Base-by-base conservation (phyloP, 2,113 vertebrate species). In the Onychostruthus taczanowskii region DNA sequence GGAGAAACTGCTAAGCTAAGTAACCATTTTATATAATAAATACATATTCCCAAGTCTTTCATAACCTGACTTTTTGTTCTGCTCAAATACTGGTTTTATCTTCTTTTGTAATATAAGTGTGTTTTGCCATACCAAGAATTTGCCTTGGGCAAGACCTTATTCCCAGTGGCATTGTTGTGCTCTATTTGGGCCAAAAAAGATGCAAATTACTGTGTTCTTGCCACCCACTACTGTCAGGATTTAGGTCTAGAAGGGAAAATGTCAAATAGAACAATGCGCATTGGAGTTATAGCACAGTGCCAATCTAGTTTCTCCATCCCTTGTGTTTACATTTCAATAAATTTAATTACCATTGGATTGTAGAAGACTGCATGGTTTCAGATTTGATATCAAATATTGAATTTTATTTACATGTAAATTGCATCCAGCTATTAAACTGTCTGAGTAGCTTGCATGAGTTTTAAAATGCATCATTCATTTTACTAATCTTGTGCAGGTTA, bases 261-360 rank as follows among this genome's bases (percentile, higher is more conserved):
- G 2, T 53, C 23, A 53, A n/a, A 47, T 17, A 47, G 11, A 43
- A 14, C 11, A 90, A 39, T 8, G n/a, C 3, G 33, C 0, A 1
- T 49, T 7, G 18, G 49, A 15, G 12, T 68, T 74, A 19, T 10
- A 59, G 28, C 2, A 13, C n/a, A 63, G 7, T 43, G 13, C 28
- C 5, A 33, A 2, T 52, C 16, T 16, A 27, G 13, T 67, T 85
- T 85, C 30, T 62, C 26, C 9, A n/a, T 20, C 53, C 13, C 3
- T 56, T 52, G 2, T 20, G 14, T 31, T 77, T 67, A n/a, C 6
- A 13, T 82, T 76, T 58, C 41, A 59, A 43, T 31, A 5, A 49
- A 49, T 59, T 43, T 13, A 52, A 56, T 67, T 44, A 27, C 8
- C 49, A 22, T 22, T 69, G 5, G 23, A 30, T 16, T 18, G 7